Percentiles rank a stretch among this genome's conserved stretches.
phyloP scores from a whole-genome alignment of 1,140 invertebrate species.

The Pristionchus pacificus region DNA sequence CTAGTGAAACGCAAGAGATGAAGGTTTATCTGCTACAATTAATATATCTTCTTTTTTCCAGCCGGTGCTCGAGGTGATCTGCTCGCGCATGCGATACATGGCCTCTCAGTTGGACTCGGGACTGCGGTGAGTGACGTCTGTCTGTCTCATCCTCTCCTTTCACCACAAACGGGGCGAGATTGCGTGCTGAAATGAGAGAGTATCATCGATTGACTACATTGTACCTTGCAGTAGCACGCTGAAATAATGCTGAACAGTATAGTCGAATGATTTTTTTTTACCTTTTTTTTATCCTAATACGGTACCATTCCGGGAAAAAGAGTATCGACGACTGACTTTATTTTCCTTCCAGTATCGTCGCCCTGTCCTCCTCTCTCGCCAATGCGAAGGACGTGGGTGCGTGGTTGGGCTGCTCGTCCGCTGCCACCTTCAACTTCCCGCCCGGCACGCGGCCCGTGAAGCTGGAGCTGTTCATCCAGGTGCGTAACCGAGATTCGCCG shows the following conservation, averaged over 20 bases:
- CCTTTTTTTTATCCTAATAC: too few species aligned
- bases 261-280: too few species aligned
- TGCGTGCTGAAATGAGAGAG: not conserved
- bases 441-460: slow-evolving; percentile 91
- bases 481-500: not conserved
- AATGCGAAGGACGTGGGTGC: slow-evolving; percentile 91
- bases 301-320: too few species aligned
- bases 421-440: slow-evolving; percentile 94
- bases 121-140: slow-evolving; percentile 61
- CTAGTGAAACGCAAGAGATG: too few species aligned
- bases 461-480: slow-evolving; percentile 85
- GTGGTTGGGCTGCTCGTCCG: slow-evolving; percentile 89
- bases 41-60: slow-evolving; percentile 44
- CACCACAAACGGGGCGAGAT: too few species aligned
- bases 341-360: slow-evolving; percentile 72
- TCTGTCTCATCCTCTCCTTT: too few species aligned
- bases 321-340: not conserved
- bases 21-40: too few species aligned
- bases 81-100: slow-evolving; percentile 94
- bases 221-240: not conserved
- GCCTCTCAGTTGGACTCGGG: slow-evolving; percentile 84
- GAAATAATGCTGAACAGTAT: too few species aligned
- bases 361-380: slow-evolving; percentile 83
- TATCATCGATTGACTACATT: not conserved
- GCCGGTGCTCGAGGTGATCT: slow-evolving; percentile 91